Conservation (phyloP, 92 coral and sea anemone species). For the Actinernus sp. region DNA sequence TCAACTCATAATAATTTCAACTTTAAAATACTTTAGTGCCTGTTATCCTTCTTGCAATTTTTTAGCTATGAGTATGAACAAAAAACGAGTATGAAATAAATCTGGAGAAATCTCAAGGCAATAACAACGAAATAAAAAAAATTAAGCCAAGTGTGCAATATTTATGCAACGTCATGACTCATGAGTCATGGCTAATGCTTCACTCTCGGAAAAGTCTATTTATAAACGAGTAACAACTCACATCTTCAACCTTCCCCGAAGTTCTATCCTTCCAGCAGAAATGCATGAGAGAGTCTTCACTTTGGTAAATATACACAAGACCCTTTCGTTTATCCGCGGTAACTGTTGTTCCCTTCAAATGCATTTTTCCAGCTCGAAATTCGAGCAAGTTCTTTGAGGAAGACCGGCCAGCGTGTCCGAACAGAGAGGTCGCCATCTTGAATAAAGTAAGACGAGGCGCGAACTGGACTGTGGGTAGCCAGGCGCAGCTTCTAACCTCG, state of each 20-base stretch:
- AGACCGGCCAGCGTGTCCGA: slow-evolving; percentile 82
- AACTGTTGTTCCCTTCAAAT: slow-evolving; percentile 90
- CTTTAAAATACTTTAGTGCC: too few relatives aligned
- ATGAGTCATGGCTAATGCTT: too few relatives aligned
- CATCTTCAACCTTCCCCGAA: slow-evolving; percentile 93
- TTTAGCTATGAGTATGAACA: too few relatives aligned
- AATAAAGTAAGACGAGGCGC: not conserved
- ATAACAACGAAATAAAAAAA: not conserved
- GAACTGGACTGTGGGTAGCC: slow-evolving; percentile 22
- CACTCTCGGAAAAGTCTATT: too few relatives aligned
- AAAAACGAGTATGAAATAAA: too few relatives aligned
- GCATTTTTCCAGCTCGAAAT: slow-evolving; percentile 98
- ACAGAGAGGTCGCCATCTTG: slow-evolving; percentile 92
- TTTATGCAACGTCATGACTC: not conserved
- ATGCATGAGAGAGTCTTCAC: slow-evolving; percentile 98
- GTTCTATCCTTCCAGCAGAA: slow-evolving; percentile 98
- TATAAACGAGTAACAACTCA: slow-evolving; percentile 57
- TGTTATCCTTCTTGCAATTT: too few relatives aligned
- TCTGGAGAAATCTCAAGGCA: too few relatives aligned
- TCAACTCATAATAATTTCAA: too few relatives aligned
- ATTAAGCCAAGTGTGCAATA: not conserved
- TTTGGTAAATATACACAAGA: slow-evolving; percentile 90
- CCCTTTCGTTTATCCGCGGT: slow-evolving; percentile 99
- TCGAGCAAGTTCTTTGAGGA: slow-evolving; percentile 95
- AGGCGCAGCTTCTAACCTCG: too few relatives aligned